Conservation (phyloP, 2,888 invertebrate genomes). For the Xestia sexstrigata region DNA sequence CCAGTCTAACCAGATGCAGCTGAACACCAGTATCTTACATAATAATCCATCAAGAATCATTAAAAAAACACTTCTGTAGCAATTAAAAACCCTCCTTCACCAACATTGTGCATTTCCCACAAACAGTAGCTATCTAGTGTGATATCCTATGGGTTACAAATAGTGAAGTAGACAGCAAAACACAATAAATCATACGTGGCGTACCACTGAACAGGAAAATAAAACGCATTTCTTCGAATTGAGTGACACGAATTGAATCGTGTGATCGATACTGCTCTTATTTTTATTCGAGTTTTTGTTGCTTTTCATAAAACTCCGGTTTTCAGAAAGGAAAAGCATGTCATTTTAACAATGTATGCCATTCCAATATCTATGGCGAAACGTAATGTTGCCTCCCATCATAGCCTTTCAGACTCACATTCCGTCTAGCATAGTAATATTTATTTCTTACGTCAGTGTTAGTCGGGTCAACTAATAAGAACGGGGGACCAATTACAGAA, state of each 20-base stretch:
- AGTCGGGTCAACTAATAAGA: not conserved
- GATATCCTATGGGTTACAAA: conserved; percentile 51
- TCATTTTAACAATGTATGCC: no score
- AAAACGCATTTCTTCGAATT: conserved; percentile 76
- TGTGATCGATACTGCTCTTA: conserved; percentile 72
- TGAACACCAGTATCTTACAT: no score
- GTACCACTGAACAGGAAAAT: conserved; percentile 87
- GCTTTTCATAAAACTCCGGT: conserved; percentile 22
- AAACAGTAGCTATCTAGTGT: conserved; percentile 39
- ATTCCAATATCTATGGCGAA: not conserved
- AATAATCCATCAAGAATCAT: no score
- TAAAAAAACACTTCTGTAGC: not conserved
- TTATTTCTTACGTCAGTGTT: not conserved
- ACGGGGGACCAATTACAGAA: not conserved
- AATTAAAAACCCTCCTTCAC: conserved; percentile 5
- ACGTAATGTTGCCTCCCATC: not conserved
- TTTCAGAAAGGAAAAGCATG: not conserved
- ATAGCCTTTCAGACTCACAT: not conserved
- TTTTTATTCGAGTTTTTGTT: conserved; percentile 55
- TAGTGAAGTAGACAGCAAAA: conserved; percentile 48
- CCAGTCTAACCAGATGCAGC: no score
- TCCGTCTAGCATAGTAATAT: not conserved
- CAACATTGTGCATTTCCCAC: conserved; percentile 27
- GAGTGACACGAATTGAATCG: conserved; percentile 70
- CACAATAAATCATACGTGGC: conserved; percentile 81